phyloP scores from a whole-genome alignment of 2,113 vertebrate genomes.

The Chionomys nivalis region DNA sequence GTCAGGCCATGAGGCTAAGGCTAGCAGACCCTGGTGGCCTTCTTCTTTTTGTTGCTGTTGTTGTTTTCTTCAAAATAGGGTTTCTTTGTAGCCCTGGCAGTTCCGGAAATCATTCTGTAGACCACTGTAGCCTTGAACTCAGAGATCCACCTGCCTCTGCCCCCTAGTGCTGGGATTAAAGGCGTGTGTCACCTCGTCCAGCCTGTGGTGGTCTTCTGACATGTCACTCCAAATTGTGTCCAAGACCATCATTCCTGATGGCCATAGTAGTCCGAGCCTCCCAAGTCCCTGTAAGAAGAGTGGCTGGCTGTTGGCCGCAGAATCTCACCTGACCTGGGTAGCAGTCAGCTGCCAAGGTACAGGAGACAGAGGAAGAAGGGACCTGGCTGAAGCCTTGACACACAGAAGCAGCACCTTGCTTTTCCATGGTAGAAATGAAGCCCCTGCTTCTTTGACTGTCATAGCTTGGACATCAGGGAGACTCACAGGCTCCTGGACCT shows the following conservation, averaged over 20 bases:
- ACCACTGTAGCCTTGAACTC: not conserved
- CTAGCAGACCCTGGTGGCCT: not conserved
- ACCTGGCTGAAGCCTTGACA: slow-evolving; percentile 45
- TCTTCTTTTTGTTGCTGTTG: not conserved
- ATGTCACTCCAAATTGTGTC: not conserved
- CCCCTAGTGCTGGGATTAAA: not conserved
- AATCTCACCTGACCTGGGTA: not conserved
- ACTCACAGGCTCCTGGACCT: not conserved
- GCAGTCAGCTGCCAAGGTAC: not conserved
- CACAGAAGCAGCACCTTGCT: slow-evolving; percentile 63
- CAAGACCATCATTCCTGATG: not conserved
- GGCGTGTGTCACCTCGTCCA: not conserved
- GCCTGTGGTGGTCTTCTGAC: not conserved
- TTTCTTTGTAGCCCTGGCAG: not conserved
- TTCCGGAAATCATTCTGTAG: not conserved
- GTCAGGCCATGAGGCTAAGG: not conserved
- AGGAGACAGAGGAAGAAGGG: not conserved
- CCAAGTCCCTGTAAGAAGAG: not conserved
- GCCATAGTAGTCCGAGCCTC: not conserved
- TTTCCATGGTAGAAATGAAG: slow-evolving; percentile 4
- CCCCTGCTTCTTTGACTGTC: not conserved
- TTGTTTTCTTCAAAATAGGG: not conserved
- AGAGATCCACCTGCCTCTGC: not conserved
- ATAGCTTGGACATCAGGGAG: slow-evolving; percentile 33
- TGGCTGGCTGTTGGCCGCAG: not conserved